Evolutionary conservation across 2,113 vertebrate genomes (phyloP), one percentile per base, ranked within the genome.

Genomic region (Muntiacus reevesi): DNA sequence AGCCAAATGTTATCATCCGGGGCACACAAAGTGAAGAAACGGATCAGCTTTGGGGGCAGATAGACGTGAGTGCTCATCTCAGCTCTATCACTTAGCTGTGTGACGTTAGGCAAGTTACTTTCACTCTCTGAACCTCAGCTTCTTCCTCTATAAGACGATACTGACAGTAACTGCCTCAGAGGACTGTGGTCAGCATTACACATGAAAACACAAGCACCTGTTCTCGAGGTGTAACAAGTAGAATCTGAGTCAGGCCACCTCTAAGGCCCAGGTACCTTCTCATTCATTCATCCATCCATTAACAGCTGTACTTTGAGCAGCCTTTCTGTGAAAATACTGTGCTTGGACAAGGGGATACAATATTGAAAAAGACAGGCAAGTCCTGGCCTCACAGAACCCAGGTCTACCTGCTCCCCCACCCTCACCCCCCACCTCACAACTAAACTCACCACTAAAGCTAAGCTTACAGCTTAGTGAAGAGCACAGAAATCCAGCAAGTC

Each of bases 301-400:
- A 17, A 21, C 33, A 88, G 55, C 40, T 59, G 28, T 23, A 25
- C 17, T 82, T 85, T 12, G 14, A 91, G 30, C 23, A 89, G 17
- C 2, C 43, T 94, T 85, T 87, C 28, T 21, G 11, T 59, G 14
- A 10, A 45, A 79, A 45, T 21, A 14, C 45, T 62, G 9, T 79
- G 47, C 27, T 60, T 59, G 25, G 14, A 21, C 2, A 0, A 1
- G 6, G n/a, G 47, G 33, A 59, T 45, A 40, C 60, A 40, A 40
- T 30, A 64, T 10, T 43, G 14, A 14, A 59, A 7, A 57, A 78
- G n/a, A 60, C 64, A 16, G 8, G 25, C 11, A 30, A 36, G 88
- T 33, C 47, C 36, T 47, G 23, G 21, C 45, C 19, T 50, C 74
- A 81, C 4, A 52, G 84, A 33, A 5, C 36, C 12, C 74, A 89